Evolutionary conservation across 2,113 vertebrate species (phyloP), one percentile per base, ranked within the genome.

Genomic region (Salvelinus namaycush): DNA sequence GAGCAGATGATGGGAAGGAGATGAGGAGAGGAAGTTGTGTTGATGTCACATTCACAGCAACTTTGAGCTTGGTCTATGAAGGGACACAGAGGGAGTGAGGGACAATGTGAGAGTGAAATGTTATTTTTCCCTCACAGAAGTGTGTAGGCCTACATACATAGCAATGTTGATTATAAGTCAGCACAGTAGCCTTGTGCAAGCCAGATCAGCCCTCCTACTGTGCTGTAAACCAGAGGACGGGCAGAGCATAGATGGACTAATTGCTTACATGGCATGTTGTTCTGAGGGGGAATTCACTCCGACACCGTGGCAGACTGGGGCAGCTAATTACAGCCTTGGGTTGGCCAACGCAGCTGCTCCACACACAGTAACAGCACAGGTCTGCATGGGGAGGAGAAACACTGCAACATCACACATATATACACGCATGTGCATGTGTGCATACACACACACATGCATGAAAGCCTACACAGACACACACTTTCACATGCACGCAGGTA

Each of bases 261-360:
- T 73, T 68, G 59, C 12, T 70, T 72, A 70, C 65, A 34, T 57
- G 54, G 51, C 62, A 48, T 48, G 34, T 72, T 77, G 73, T 70
- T 76, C 72, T 73, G 48, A 71, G 39, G 11, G 75, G 75, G 76
- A 79, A 81, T 76, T 72, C 71, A 68, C 79, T 70, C 73, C 59
- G 68, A 78, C 76, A 64, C 12, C 16, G 60, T 18, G 13, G 70
- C 65, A 80, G 69, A 73, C 49, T 59, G 51, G 26, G 26, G 48
- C 16, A 54, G 59, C 57, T 73, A 81, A 81, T 78, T 84, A 67
- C 72, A 76, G 78, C 75, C 64, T 66, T 13, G 16, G 72, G 73
- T 80, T 83, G 24, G 69, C 31, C n/a, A 48, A 72, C 16, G 48
- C 82, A 83, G 78, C 82, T 83, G 78, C 76, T 76, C 69, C 54